These are phyloP conservation scores for Nymphalis urticae DNA, from an alignment of 2,888 invertebrate species.

Conservation along the genomic window DNA sequence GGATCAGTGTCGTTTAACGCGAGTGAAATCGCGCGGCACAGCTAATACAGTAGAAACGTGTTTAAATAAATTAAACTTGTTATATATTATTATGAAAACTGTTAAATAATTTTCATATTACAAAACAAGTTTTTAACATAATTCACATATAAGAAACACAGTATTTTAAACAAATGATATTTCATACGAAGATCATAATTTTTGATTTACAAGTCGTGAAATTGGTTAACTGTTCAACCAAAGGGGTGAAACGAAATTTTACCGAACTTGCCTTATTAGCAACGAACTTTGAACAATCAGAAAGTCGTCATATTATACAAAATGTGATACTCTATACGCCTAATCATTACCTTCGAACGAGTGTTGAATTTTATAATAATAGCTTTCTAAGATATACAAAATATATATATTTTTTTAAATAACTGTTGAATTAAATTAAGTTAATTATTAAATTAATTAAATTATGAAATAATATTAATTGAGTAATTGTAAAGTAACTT, in stretches of 20 bases:
- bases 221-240: slow-evolving; percentile 41
- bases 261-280: slow-evolving; percentile 39
- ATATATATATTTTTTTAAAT: too few species aligned
- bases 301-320: slow-evolving; percentile 36
- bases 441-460: too few species aligned
- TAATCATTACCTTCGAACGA: slow-evolving; percentile 28
- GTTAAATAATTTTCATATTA: too few species aligned
- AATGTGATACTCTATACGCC: slow-evolving; percentile 31
- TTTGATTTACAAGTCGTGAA: slow-evolving; percentile 39
- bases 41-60: too few species aligned
- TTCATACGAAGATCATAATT: slow-evolving; percentile 35
- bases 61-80: too few species aligned
- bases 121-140: not conserved
- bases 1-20: too few species aligned
- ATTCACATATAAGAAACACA: not conserved
- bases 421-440: too few species aligned
- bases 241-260: slow-evolving; percentile 39
- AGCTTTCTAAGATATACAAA: not conserved
- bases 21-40: too few species aligned
- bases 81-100: too few species aligned
- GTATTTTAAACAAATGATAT: slow-evolving; percentile 8
- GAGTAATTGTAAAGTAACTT: too few species aligned
- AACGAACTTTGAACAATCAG: slow-evolving; percentile 39
- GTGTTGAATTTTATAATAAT: not conserved
- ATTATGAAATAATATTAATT: too few species aligned